phyloP scores from a whole-genome alignment of 2,888 invertebrate genomes.

The Athalia rosae region DNA sequence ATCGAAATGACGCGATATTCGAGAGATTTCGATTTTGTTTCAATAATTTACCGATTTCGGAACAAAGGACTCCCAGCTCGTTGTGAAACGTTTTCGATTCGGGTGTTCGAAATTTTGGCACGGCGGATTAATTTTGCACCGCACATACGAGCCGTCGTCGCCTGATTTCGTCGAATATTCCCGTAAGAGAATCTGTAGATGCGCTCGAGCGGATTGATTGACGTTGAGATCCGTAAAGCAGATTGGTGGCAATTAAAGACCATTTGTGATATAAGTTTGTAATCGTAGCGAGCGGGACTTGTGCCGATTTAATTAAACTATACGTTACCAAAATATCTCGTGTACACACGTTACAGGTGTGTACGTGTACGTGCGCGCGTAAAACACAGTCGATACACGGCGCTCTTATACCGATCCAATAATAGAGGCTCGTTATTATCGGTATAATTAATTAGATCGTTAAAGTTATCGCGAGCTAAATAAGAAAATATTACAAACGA shows the following conservation, averaged over 20 bases:
- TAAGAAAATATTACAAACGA: constrained; percentile 30
- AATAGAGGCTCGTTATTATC: constrained; percentile 52
- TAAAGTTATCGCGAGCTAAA: constrained; percentile 64
- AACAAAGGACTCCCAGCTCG: background rate
- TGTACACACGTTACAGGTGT: constrained; percentile 32
- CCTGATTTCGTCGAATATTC: constrained; percentile 11
- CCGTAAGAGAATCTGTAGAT: constrained; percentile 1
- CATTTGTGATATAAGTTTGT: background rate
- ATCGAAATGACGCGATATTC: no score
- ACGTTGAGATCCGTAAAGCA: constrained; percentile 23
- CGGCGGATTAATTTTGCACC: background rate
- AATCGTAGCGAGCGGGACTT: constrained; percentile 3
- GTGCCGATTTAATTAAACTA: constrained; percentile 41
- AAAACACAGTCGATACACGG: no score
- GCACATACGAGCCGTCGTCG: background rate
- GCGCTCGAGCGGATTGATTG: constrained; percentile 29
- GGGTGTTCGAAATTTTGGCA: constrained; percentile 9
- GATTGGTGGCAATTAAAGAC: constrained; percentile 37
- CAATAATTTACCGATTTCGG: no score
- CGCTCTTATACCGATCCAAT: constrained; percentile 14
- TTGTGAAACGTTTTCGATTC: constrained; percentile 11
- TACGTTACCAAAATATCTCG: constrained; percentile 36
- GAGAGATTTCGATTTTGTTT: no score
- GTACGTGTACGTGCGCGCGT: constrained; percentile 13
- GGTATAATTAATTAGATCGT: constrained; percentile 71